Base-by-base conservation (phyloP, 2,888 invertebrate species). In the Pachliopta kotzebuea region DNA sequence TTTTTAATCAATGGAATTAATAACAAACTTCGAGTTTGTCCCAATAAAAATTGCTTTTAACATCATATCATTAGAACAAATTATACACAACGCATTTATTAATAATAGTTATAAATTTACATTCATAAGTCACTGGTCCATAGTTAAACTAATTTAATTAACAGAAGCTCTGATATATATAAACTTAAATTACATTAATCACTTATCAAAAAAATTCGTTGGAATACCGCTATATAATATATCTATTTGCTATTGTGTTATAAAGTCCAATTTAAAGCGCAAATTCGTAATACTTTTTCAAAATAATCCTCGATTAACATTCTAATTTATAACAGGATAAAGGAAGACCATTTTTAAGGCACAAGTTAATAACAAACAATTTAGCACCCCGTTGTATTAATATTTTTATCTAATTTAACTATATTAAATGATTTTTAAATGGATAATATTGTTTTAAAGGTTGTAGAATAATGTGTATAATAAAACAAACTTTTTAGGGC, bases 271-370 rank as follows among this genome's bases (percentile, higher is more conserved):
- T 86, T 89, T 89, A 90, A 90, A 89, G 89, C 89, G 83, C 88
- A 83, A 75, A 86, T 88, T 87, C 88, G 82, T 90, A 87, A 90
- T 90, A 90, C 88, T 88, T 86, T 81, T 76, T 75, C 74, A 77
- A 82, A 65, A 65, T 65, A 69, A 66, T 62, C 71, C 74, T 74
- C 72, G 72, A 71, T 72, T 76, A 72, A 74, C 73, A 56, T 70
- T 72, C 71, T 72, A 71, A 69, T 69, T 21, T 68, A 67, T 62
- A 20, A 61, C 23, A 53, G 23, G 63, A 72, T 71, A 62, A 75
- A 82, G 88, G 88, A 89, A 89, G 88, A 89, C 88, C 72, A 70
- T 70, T 74, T 71, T 68, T 68, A 85, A 88, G 87, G 86, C 86
- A 87, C 88, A 72, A 70, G 72, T 67, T 71, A 68, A 55, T 49